These are phyloP conservation scores for Andrena dorsata DNA, from an alignment of 2,888 invertebrate species.

Conservation along the genomic window DNA sequence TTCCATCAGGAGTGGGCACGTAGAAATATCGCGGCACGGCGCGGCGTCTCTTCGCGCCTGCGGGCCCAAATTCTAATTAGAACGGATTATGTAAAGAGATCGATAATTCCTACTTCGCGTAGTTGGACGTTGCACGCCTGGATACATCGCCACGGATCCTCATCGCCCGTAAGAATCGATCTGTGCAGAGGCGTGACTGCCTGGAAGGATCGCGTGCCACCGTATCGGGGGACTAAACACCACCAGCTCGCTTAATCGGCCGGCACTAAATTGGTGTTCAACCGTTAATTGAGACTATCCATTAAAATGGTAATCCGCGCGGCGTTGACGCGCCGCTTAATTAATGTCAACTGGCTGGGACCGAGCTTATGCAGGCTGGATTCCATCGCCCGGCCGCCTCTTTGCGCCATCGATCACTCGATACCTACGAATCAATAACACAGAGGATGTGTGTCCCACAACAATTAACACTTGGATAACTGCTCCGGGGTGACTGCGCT, in stretches of 20 bases:
- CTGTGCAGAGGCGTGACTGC: constrained; percentile 39
- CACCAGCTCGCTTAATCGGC: constrained; percentile 60
- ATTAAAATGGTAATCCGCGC: constrained; percentile 68
- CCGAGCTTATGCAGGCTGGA: not conserved
- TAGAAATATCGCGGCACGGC: constrained; percentile 28
- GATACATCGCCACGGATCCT: not conserved
- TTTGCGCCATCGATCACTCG: not conserved
- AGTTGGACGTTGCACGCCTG: not conserved
- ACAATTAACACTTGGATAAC: not conserved
- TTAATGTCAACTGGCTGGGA: constrained; percentile 60
- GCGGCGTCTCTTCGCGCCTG: not conserved
- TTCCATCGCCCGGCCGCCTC: not conserved
- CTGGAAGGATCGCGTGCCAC: constrained; percentile 62
- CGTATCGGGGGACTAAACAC: constrained; percentile 45
- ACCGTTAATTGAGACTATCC: constrained; percentile 73
- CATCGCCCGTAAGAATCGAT: constrained; percentile 5
- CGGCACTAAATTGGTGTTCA: constrained; percentile 73
- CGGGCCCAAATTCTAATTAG: not conserved
- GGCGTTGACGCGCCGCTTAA: constrained; percentile 61
- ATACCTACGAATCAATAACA: not conserved
- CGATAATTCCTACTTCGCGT: not conserved
- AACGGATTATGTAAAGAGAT: not conserved
- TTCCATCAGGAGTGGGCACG: constrained; percentile 36
- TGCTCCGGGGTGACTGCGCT: no score
- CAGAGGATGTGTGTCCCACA: not conserved